phyloP scores from a whole-genome alignment of 2,113 vertebrate genomes.

The Pteruthius melanotis region DNA sequence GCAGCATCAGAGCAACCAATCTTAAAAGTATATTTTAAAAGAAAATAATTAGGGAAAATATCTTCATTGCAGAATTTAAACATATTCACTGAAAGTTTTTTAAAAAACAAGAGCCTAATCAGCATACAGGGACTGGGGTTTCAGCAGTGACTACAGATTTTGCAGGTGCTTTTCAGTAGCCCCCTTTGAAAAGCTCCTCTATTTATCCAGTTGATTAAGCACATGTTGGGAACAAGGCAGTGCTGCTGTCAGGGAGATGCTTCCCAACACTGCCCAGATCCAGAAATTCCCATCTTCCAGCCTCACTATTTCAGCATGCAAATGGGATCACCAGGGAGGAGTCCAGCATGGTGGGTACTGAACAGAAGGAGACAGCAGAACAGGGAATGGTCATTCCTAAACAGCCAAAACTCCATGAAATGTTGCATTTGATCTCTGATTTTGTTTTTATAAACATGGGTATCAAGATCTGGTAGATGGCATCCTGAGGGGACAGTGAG shows the following conservation, averaged over 20 bases:
- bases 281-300: not conserved
- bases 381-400: accelerated
- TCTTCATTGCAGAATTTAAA: constrained; percentile 20
- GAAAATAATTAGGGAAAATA: not conserved
- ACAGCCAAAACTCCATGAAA: not conserved
- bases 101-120: constrained; percentile 39
- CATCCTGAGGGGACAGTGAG: not conserved
- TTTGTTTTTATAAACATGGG: not conserved
- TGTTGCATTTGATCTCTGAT: not conserved
- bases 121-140: not conserved
- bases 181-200: not conserved
- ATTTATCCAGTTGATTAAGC: not conserved
- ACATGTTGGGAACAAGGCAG: not conserved
- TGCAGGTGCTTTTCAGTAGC: constrained; percentile 26
- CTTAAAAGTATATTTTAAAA: not conserved
- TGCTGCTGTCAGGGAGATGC: not conserved
- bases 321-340: not conserved
- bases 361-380: not conserved
- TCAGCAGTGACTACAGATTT: constrained; percentile 30
- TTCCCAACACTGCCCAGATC: not conserved
- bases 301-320: accelerated
- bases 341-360: accelerated
- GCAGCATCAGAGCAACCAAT: not conserved
- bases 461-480: not conserved
- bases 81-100: constrained; percentile 1